A percentile compares a stretch with the other conserved stretches of the same genome.
These are phyloP conservation scores for Platyrinchus mystaceus DNA, from an alignment of 2,797 vertebrate genomes.

Conservation along the genomic window DNA sequence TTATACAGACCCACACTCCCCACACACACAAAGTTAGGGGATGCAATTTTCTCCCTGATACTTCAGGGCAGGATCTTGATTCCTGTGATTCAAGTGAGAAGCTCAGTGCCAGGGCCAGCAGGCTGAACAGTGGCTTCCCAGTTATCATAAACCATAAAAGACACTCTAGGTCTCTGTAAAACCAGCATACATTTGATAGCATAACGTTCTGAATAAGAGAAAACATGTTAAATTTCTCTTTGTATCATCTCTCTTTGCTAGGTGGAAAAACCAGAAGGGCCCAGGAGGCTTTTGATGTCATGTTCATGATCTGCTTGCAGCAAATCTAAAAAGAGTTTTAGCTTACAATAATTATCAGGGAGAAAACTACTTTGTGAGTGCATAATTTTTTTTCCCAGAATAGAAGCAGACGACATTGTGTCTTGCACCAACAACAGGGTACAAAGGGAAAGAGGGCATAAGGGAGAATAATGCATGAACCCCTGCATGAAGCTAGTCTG, in stretches of 20 bases:
- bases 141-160: not conserved
- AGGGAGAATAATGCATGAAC: not conserved
- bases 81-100: not conserved
- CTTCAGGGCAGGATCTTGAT: not conserved
- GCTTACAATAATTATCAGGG: not conserved
- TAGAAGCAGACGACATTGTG: not conserved
- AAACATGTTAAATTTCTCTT: not conserved
- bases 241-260: not conserved
- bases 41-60: not conserved
- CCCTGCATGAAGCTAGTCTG: not conserved
- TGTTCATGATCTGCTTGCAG: not conserved
- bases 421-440: not conserved
- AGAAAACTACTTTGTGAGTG: not conserved
- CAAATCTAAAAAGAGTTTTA: not conserved
- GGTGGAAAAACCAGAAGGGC: slow-evolving; percentile 6
- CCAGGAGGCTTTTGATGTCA: not conserved
- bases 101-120: not conserved
- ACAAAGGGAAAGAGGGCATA: not conserved
- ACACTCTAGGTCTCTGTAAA: not conserved
- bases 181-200: not conserved
- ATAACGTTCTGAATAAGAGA: not conserved
- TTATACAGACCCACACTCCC: not conserved
- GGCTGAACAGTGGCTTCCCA: not conserved
- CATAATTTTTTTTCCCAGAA: not conserved
- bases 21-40: fast-evolving